Evolutionary conservation across 2,797 vertebrate genomes (phyloP).

Genomic region (Muscicapa striata): DNA sequence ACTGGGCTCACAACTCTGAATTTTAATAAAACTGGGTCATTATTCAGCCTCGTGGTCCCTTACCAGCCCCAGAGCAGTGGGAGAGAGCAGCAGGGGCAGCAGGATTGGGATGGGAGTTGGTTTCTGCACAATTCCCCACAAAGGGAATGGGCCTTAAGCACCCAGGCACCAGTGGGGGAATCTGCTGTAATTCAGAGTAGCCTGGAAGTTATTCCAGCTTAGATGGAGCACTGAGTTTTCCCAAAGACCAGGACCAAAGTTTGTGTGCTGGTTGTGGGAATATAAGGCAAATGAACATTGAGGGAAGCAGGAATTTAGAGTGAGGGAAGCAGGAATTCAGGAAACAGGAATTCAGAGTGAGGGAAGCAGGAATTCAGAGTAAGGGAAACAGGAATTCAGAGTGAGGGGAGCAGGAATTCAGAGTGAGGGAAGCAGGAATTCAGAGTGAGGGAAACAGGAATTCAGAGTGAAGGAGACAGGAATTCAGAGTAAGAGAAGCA

Average conservation of each 20-base stretch:
- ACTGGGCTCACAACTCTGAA: background rate
- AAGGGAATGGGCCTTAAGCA: background rate
- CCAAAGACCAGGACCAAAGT: background rate
- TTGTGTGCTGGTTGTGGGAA: background rate
- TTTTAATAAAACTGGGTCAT: background rate
- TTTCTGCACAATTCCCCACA: background rate
- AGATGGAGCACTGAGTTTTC: background rate
- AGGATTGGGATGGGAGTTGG: background rate
- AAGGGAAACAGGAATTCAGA: too few relatives aligned
- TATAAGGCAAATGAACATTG: background rate
- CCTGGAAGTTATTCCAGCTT: background rate
- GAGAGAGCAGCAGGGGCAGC: background rate
- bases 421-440: too few relatives aligned
- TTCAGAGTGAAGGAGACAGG: too few relatives aligned
- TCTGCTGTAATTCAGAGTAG: background rate
- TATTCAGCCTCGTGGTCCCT: background rate
- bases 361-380: too few relatives aligned
- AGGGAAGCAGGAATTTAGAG: background rate
- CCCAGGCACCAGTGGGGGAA: background rate
- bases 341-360: too few relatives aligned
- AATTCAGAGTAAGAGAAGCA: too few relatives aligned
- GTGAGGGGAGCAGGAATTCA: too few relatives aligned
- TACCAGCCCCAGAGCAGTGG: background rate
- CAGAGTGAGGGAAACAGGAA: too few relatives aligned
- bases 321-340: too few relatives aligned